phyloP scores from a whole-genome alignment of 1,140 invertebrate species.

The Drosophila nasuta region DNA sequence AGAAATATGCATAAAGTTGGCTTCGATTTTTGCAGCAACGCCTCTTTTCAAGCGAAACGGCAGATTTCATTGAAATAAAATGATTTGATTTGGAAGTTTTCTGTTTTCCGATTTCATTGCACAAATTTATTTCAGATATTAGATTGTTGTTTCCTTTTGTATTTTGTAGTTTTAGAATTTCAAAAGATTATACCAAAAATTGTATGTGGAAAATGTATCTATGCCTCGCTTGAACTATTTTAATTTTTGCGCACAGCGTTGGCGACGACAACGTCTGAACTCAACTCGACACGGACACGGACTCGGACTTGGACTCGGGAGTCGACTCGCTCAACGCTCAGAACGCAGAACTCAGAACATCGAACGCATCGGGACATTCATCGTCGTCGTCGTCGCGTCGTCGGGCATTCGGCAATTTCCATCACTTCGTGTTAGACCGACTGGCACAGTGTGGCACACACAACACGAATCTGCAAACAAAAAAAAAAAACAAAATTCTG shows the following conservation, averaged over 20 bases:
- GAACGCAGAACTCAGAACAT: constrained; percentile 19
- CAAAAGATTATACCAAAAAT: constrained; percentile 52
- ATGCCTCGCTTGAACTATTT: constrained; percentile 69
- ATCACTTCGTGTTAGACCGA: constrained; percentile 47
- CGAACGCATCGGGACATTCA: constrained; percentile 9
- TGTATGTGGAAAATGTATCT: constrained; percentile 74
- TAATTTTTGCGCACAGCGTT: constrained; percentile 63
- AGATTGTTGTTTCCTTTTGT: constrained; percentile 11
- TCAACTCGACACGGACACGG: constrained; percentile 78
- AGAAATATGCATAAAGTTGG: constrained; percentile 64
- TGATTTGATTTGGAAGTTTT: constrained; percentile 4
- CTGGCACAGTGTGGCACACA: constrained; percentile 75
- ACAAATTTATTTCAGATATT: constrained; percentile 12
- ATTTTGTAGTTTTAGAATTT: constrained; percentile 10
- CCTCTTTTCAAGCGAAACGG: constrained; percentile 53
- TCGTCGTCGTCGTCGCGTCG: too few relatives aligned
- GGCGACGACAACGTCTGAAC: constrained; percentile 69
- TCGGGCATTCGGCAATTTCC: constrained; percentile 41
- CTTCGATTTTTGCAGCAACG: constrained; percentile 63
- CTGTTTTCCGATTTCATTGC: constrained; percentile 20
- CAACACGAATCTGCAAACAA: constrained; percentile 68
- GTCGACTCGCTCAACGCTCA: constrained; percentile 39
- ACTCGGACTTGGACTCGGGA: constrained; percentile 46
- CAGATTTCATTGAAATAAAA: constrained; percentile 34
- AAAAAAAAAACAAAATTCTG: constrained; percentile 57